Conservation (phyloP, 92 coral and sea anemone genomes). For the Pocillopora meandrina region DNA sequence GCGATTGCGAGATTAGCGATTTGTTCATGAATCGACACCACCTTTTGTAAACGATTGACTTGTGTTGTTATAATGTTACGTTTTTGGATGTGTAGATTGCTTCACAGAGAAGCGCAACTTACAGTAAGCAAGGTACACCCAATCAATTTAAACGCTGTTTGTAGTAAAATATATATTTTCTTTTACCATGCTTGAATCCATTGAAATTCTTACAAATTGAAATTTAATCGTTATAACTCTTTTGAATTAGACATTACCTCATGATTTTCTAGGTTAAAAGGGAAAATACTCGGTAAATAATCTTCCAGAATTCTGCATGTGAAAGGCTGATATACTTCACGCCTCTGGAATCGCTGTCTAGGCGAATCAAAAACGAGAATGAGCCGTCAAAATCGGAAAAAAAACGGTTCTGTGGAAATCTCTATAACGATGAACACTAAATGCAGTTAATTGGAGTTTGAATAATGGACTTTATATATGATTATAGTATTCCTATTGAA, state of each 20-base stretch:
- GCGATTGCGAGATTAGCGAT: slow-evolving; percentile 10
- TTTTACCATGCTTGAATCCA: background rate
- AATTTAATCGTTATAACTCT: slow-evolving; percentile 21
- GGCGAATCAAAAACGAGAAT: background rate
- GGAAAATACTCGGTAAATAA: slow-evolving; percentile 5
- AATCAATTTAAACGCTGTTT: background rate
- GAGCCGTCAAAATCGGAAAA: background rate
- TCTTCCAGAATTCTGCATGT: background rate
- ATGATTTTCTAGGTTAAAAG: background rate
- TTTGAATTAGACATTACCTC: slow-evolving; percentile 8
- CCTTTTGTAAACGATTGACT: slow-evolving; percentile 11
- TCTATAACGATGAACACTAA: background rate
- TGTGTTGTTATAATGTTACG: slow-evolving; percentile 18
- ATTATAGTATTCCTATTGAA: slow-evolving; percentile 32
- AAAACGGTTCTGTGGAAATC: background rate
- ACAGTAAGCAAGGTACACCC: background rate
- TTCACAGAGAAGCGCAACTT: background rate
- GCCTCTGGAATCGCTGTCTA: background rate
- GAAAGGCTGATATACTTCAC: background rate
- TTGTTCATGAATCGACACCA: slow-evolving; percentile 14
- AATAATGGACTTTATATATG: slow-evolving; percentile 27
- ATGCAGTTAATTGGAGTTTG: slow-evolving; percentile 20
- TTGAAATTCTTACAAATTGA: slow-evolving; percentile 4
- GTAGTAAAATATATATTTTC: background rate
- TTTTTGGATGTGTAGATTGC: slow-evolving; percentile 22